These are phyloP conservation scores for Willisornis vidua DNA, from an alignment of 2,113 vertebrate genomes.

Conservation along the genomic window DNA sequence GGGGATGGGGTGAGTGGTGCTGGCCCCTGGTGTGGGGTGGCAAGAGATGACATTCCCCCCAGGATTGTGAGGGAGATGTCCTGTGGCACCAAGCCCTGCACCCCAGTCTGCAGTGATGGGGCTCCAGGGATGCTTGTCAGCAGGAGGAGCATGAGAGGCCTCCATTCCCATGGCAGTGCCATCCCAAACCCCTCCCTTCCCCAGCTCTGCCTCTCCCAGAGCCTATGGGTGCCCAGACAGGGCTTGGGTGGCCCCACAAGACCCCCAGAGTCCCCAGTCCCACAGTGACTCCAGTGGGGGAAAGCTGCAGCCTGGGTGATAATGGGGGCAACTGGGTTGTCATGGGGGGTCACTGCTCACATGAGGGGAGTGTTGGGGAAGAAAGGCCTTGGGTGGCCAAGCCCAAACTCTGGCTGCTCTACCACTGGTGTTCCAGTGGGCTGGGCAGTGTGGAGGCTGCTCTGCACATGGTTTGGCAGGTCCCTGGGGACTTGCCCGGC, in stretches of 20 bases:
- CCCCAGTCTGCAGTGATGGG: neutral
- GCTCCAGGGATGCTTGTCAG: neutral
- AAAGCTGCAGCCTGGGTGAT: neutral
- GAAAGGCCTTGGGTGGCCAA: neutral
- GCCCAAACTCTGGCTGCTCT: neutral
- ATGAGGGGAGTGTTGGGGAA: neutral
- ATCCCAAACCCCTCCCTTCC: too few relatives aligned
- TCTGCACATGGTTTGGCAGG: accelerated
- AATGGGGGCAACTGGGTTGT: neutral
- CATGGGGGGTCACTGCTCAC: neutral
- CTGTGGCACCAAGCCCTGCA: neutral
- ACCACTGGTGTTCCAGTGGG: accelerated
- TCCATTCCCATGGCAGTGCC: neutral
- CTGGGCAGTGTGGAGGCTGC: neutral
- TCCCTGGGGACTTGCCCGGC: neutral
- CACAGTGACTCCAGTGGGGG: neutral
- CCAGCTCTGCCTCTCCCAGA: neutral
- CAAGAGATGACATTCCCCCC: neutral
- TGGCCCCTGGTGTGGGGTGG: neutral
- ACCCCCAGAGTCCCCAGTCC: neutral
- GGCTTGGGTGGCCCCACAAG: neutral
- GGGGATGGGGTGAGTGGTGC: neutral
- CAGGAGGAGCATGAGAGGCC: neutral
- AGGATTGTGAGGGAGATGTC: neutral
- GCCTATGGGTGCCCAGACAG: accelerated